These are phyloP conservation scores for Anarhynchus alexandrinus DNA, from an alignment of 2,113 vertebrate genomes.

Conservation along the genomic window DNA sequence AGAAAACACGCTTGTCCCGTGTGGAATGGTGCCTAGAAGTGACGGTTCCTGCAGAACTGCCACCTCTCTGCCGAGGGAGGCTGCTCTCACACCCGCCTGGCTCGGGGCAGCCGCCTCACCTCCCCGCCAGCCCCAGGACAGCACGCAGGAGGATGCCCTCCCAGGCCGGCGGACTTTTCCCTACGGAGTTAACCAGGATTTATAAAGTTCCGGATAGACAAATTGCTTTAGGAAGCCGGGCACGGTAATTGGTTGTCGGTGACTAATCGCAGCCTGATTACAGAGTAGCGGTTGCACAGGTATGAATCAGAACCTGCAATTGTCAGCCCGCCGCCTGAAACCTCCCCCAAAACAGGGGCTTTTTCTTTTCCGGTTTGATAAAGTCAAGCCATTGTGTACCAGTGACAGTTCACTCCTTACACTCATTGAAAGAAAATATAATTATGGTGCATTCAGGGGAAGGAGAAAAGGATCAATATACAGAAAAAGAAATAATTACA, in stretches of 20 bases:
- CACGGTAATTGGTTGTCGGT: slow-evolving; percentile 1
- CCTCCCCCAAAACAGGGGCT: slow-evolving; percentile 19
- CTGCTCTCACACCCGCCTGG: not conserved
- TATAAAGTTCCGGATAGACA: not conserved
- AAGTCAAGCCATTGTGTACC: not conserved
- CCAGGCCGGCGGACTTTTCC: not conserved
- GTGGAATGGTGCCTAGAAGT: no score
- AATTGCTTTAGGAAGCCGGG: slow-evolving; percentile 24
- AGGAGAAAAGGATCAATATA: slow-evolving; percentile 39
- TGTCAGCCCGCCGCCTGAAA: not conserved
- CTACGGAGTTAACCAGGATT: not conserved
- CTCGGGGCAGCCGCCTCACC: not conserved
- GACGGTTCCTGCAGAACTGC: not conserved
- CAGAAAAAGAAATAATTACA: slow-evolving; percentile 50
- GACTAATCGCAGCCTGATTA: slow-evolving; percentile 53
- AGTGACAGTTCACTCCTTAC: not conserved
- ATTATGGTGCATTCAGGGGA: not conserved
- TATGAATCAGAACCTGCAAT: slow-evolving; percentile 61
- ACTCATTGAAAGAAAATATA: not conserved
- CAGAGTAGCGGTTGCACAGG: slow-evolving; percentile 44
- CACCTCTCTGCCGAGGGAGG: not conserved
- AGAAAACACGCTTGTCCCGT: not conserved
- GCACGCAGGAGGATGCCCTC: not conserved
- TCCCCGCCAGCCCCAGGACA: not conserved
- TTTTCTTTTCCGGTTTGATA: not conserved